Evolutionary conservation across 2,888 invertebrate species (phyloP), one percentile per base, ranked within the genome.

Genomic region (Uropetala carovei): DNA sequence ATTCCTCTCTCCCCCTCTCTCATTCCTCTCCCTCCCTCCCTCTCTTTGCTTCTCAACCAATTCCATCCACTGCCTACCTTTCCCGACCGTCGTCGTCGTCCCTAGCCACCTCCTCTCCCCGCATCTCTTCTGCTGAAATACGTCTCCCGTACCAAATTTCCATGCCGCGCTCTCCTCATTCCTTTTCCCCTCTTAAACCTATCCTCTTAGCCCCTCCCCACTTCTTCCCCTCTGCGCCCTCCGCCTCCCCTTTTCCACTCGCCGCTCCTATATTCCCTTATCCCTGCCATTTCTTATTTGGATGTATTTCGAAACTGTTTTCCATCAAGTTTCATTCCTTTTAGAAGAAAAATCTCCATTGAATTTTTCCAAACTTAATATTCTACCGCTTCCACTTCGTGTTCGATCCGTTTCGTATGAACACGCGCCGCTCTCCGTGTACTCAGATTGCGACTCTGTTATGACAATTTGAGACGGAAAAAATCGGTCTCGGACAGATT

Each of bases 251-350:
- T n/a, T 82, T 82, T 30, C 16, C 82, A 30, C 82, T 16, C 43
- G 18, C 30, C 43, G 14, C 43, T 14, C 43, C 82, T 43, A 43
- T 43, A 1, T 43, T 30, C 13, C 57, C n/a, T n/a, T 57, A 7
- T 18, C 83, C 83, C 13, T 30, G 30, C 43, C 30, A 82, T 16
- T 30, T 43, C 83, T 16, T 83, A 83, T 83, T 83, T 83, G 83
- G n/a, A 83, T 56, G 57, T 3, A 83, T 57, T 10, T 13, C 43
- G 83, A 83, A 83, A 83, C 43, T 83, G 18, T 83, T 83, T 83
- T 83, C n/a, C 83, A 57, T 83, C 83, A 83, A 83, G n/a, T 57
- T 83, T 56, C 83, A 83, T 83, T 83, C 57, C 83, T 57, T 57
- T 16, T 10, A 16, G 18, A 82, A 43, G 82, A 82, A 14, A 82